These are phyloP conservation scores for Drosophila hamatofila DNA, from an alignment of 2,888 invertebrate genomes.

Conservation along the genomic window DNA sequence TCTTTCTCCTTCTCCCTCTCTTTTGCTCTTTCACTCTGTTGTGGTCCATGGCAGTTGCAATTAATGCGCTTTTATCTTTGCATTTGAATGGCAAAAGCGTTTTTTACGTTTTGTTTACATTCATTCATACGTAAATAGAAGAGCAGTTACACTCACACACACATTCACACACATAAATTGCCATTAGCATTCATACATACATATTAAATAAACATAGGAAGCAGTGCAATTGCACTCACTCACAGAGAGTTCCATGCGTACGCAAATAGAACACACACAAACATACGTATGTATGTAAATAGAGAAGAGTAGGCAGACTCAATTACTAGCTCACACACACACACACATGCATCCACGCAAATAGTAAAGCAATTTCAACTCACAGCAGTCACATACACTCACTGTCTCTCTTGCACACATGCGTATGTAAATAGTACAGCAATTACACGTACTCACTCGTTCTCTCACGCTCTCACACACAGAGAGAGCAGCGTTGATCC, in stretches of 20 bases:
- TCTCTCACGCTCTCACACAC: background rate
- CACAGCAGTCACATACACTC: background rate
- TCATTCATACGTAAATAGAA: slow-evolving; percentile 63
- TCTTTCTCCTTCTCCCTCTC: background rate
- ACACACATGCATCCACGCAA: background rate
- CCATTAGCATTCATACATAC: slow-evolving; percentile 1
- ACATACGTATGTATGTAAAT: background rate
- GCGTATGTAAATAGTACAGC: background rate
- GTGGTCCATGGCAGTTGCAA: slow-evolving; percentile 53
- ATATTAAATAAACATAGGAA: slow-evolving; percentile 22
- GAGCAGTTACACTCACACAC: slow-evolving; percentile 19
- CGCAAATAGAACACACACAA: background rate
- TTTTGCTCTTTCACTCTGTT: background rate
- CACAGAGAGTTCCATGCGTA: background rate
- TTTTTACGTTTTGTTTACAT: slow-evolving; percentile 69
- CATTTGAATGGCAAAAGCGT: slow-evolving; percentile 33
- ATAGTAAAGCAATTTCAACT: background rate
- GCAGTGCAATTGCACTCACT: slow-evolving; percentile 1
- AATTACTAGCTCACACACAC: background rate
- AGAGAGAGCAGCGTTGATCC: background rate
- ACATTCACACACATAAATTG: background rate
- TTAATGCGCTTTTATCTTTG: slow-evolving; percentile 65
- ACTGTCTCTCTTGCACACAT: background rate
- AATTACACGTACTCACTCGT: background rate
- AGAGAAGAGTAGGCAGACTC: background rate